Base-by-base conservation (phyloP, 2,113 vertebrate species). In the Toxotes chatareus region DNA sequence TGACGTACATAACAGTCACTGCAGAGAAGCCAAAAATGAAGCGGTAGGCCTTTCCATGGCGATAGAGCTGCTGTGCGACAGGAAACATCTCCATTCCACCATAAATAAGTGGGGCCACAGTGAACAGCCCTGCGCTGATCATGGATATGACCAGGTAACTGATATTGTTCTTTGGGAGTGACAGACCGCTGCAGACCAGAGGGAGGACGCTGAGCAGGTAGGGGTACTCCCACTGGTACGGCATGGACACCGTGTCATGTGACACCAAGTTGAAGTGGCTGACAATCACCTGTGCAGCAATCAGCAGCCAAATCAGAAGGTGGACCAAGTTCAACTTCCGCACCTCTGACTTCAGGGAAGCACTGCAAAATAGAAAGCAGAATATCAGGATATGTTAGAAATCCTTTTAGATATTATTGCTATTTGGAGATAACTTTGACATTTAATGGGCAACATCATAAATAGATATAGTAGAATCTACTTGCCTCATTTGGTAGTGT, bases 71-170 rank as follows among this genome's bases (percentile, higher is more conserved):
- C 93, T 98, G 97, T 0, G 98, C 98, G 34, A 98, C 96, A 0
- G 98, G 98, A 85, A 99, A 98, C 98, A 99, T 99, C 94, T 99
- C 98, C 98, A 99, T 99, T 65, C 96, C 95, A 42, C 98, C 98
- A 0, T 99, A 99, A 85, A 99, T 97, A 55, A 99, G 96, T 0
- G 98, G 98, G 0, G 98, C 98, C 19, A 99, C 89, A 0, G 96
- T 99, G 90, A 99, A 99, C 27, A 99, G 96, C 7, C 98, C 98
- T 0, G 94, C 94, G 75, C 98, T 99, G 93, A 99, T 98, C 98
- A 99, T 98, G 88, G 98, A 98, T 79, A 99, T 94, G 47, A 99
- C 98, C 93, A 99, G 88, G 93, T 99, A 99, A 92, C 98, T 99
- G 85, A 99, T 97, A 91, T 99, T 99, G 96, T 98, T 99, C 21